phyloP scores from a whole-genome alignment of 1,140 invertebrate species.

The Orius laevigatus region DNA sequence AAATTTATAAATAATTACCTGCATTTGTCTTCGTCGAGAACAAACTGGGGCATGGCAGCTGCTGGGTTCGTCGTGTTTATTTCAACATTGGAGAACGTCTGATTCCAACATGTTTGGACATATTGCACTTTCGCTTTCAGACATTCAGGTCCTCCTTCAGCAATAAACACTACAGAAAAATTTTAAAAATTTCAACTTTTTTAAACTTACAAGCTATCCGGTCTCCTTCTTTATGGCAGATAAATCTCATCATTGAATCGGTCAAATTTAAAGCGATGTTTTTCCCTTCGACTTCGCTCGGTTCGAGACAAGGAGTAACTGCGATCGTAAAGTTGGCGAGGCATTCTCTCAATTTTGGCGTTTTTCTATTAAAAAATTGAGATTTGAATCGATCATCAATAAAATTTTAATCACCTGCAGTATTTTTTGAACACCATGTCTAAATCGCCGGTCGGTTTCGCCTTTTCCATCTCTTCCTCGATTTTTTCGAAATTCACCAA shows the following conservation, averaged over 20 bases:
- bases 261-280: conserved; percentile 44
- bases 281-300: conserved; percentile 37
- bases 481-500: conserved; percentile 34
- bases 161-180: conserved; percentile 50
- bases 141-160: conserved; percentile 58
- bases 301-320: conserved; percentile 42
- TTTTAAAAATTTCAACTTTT: conserved; percentile 5
- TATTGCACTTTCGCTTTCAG: conserved; percentile 38
- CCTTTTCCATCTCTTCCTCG: conserved; percentile 38
- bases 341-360: conserved; percentile 37
- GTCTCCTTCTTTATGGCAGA: conserved; percentile 62
- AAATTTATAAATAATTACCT: conserved; percentile 28
- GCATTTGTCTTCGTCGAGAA: conserved; percentile 35
- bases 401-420: conserved; percentile 21
- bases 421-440: conserved; percentile 51
- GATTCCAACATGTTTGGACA: conserved; percentile 44
- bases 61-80: conserved; percentile 29
- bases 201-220: conserved; percentile 51
- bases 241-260: conserved; percentile 45
- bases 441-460: conserved; percentile 37
- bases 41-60: conserved; percentile 33
- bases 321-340: conserved; percentile 38
- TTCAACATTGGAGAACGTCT: conserved; percentile 32
- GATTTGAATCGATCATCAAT: conserved; percentile 2
- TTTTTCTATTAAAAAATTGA: conserved; percentile 28